Conservation (phyloP, 2,888 invertebrate genomes). For the Mythimna loreyi region DNA sequence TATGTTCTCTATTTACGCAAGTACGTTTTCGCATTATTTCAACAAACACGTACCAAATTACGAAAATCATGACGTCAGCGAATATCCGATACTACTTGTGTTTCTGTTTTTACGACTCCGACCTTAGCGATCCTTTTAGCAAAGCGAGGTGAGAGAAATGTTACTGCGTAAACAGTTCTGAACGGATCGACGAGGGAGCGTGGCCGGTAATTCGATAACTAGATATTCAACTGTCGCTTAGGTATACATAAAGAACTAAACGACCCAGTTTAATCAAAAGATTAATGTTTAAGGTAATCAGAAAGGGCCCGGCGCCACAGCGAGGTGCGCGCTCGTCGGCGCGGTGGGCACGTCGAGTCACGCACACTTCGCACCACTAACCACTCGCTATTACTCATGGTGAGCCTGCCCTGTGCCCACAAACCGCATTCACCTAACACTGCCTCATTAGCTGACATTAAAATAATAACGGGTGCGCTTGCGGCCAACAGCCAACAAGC, state of each 20-base stretch:
- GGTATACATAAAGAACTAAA: conserved; percentile 71
- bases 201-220: conserved; percentile 48
- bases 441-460: conserved; percentile 81
- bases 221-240: conserved; percentile 76
- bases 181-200: conserved; percentile 17
- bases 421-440: conserved; percentile 80
- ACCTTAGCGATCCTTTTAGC: conserved; percentile 56
- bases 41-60: conserved; percentile 79
- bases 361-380: conserved; percentile 78
- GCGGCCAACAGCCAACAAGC: conserved; percentile 68
- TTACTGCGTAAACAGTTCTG: conserved; percentile 28
- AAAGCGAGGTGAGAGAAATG: conserved; percentile 41
- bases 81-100: conserved; percentile 60
- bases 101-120: conserved; percentile 57
- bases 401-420: conserved; percentile 75
- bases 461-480: conserved; percentile 80
- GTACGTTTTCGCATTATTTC: conserved; percentile 82
- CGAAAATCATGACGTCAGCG: conserved; percentile 72
- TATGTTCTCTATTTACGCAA: conserved; percentile 87
- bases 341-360: conserved; percentile 72
- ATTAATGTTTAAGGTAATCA: conserved; percentile 83
- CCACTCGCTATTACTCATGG: conserved; percentile 79
- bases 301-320: conserved; percentile 77
- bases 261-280: conserved; percentile 76
- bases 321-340: conserved; percentile 59